These are phyloP conservation scores for Glaucidium brasilianum DNA, from an alignment of 2,113 vertebrate genomes.

Conservation along the genomic window DNA sequence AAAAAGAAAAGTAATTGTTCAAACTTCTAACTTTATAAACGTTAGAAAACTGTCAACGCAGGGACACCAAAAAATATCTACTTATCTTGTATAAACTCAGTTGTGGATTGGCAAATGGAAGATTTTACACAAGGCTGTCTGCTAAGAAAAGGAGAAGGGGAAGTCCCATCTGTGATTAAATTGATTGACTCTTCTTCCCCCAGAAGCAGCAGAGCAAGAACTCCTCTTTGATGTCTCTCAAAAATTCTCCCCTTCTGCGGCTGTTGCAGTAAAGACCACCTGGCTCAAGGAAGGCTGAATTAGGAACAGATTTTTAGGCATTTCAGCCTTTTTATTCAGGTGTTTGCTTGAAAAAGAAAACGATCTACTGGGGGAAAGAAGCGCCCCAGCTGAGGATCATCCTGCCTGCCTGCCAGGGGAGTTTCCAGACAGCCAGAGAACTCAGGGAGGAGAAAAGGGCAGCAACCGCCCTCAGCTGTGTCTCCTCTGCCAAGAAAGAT, in stretches of 20 bases:
- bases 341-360: background rate
- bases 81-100: background rate
- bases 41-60: background rate
- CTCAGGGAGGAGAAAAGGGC: background rate
- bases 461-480: background rate
- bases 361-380: background rate
- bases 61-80: background rate
- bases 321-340: background rate
- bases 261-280: background rate
- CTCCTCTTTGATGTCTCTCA: background rate
- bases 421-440: background rate
- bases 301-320: background rate
- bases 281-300: background rate
- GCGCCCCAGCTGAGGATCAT: background rate
- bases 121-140: background rate
- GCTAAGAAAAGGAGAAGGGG: background rate
- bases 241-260: background rate
- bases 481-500: background rate
- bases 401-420: background rate
- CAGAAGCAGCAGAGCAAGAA: background rate
- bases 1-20: background rate
- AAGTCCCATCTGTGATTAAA: background rate
- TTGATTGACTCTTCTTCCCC: background rate
- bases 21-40: background rate
- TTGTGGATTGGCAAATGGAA: background rate